A percentile compares a stretch with the other conserved stretches of the same genome.
phyloP scores from a whole-genome alignment of 2,113 vertebrate genomes.

The Gasterosteus nipponicus region DNA sequence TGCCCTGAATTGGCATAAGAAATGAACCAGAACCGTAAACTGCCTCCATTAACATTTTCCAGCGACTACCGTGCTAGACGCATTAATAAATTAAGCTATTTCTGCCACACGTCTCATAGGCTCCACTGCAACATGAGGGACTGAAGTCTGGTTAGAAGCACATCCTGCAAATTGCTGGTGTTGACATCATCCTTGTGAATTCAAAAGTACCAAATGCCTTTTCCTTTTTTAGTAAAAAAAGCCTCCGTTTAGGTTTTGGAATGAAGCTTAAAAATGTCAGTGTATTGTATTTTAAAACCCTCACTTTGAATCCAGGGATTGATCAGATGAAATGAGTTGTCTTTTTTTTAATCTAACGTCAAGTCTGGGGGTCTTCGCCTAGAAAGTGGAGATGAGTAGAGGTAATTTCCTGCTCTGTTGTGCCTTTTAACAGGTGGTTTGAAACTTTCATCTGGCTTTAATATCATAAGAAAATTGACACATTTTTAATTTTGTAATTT shows the following conservation, averaged over 20 bases:
- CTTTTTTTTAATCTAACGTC: background rate
- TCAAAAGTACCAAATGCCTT: background rate
- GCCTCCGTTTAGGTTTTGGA: background rate
- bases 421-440: too few relatives aligned
- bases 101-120: background rate
- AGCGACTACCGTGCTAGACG: background rate
- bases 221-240: background rate
- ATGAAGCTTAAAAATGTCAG: background rate
- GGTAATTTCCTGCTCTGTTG: too few relatives aligned
- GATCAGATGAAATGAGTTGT: background rate
- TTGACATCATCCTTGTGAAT: background rate
- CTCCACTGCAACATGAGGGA: background rate
- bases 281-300: background rate
- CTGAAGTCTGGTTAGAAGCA: background rate
- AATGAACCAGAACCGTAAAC: constrained; percentile 1
- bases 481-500: too few relatives aligned
- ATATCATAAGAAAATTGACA: too few relatives aligned
- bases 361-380: too few relatives aligned
- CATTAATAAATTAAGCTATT: background rate
- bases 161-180: background rate
- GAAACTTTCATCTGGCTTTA: too few relatives aligned
- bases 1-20: constrained; percentile 1
- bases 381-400: too few relatives aligned
- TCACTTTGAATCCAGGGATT: background rate
- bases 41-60: background rate